Base-by-base conservation (phyloP, 2,113 vertebrate genomes). In the Rhea pennata region DNA sequence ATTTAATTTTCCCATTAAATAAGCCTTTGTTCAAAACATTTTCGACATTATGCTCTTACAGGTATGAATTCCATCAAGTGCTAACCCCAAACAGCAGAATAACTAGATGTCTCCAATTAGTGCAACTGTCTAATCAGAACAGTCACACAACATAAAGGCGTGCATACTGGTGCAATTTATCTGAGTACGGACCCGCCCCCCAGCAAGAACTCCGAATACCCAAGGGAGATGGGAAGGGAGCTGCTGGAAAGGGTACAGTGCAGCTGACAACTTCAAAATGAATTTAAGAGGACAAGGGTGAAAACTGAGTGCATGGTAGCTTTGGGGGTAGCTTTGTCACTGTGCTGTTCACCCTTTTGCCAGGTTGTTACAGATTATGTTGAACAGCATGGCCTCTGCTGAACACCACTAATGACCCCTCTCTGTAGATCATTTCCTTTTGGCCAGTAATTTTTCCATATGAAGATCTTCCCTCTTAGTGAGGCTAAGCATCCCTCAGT, bases 101-200 rank as follows among this genome's bases (percentile, higher is more conserved):
- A 87, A 66, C 62, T 84, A 58, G 44, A 73, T 62, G 78, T 44
- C 95, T 82, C 46, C 64, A 92, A 94, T 95, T 89, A 92, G 59
- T 0, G 1, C 73, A 76, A 50, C 78, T 87, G 78, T 24, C 92
- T 92, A 76, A 83, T 92, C 93, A 87, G 95, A 94, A 95, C 93
- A 92, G 94, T 95, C 92, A 95, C 87, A 96, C 90, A 70, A 88
- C 92, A 90, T 85, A 71, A 95, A 91, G 51, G 26, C 70, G 40
- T 26, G 5, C n/a, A 36, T 3, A 84, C 59, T 16, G 51, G 54
- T 64, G 69, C 53, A 33, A 23, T 76, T 93, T 91, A 95, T 94
- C n/a, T 66, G 74, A 67, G 36, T 92, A 76, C 82, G 85, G 83
- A 94, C 51, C 10, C 29, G 22, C 42, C 23, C 70, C 46, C 14